Conservation (phyloP, 2,888 invertebrate genomes). For the Hetaerina titia region DNA sequence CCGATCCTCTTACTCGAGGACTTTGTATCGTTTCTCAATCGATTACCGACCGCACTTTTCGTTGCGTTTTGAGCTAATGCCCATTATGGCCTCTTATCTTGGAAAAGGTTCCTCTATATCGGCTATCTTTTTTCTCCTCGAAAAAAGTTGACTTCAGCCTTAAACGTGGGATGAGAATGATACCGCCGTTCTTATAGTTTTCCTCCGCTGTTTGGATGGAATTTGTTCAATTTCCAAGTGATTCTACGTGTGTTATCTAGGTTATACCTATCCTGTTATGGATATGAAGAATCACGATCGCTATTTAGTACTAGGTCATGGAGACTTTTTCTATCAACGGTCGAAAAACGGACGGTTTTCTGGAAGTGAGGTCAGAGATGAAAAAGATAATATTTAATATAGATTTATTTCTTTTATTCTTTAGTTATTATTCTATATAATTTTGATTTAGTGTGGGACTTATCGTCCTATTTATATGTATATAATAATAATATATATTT, state of each 20-base stretch:
- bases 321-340: too few species aligned
- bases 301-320: too few species aligned
- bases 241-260: background rate
- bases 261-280: background rate
- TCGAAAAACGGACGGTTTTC: too few species aligned
- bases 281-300: background rate
- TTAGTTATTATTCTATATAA: too few species aligned
- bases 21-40: conserved; percentile 22
- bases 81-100: conserved; percentile 7
- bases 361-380: too few species aligned
- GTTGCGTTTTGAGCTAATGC: conserved; percentile 17
- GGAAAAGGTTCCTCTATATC: background rate
- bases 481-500: too few species aligned
- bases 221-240: conserved; percentile 11
- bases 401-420: too few species aligned
- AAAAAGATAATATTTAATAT: too few species aligned
- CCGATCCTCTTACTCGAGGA: conserved; percentile 13
- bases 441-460: too few species aligned
- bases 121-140: background rate
- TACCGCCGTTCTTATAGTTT: background rate
- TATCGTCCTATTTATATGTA: too few species aligned
- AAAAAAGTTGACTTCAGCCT: background rate
- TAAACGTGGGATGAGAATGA: background rate
- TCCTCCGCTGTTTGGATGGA: background rate
- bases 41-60: conserved; percentile 32